phyloP scores from a whole-genome alignment of 2,113 vertebrate genomes.

The Nothobranchius kuhntae region DNA sequence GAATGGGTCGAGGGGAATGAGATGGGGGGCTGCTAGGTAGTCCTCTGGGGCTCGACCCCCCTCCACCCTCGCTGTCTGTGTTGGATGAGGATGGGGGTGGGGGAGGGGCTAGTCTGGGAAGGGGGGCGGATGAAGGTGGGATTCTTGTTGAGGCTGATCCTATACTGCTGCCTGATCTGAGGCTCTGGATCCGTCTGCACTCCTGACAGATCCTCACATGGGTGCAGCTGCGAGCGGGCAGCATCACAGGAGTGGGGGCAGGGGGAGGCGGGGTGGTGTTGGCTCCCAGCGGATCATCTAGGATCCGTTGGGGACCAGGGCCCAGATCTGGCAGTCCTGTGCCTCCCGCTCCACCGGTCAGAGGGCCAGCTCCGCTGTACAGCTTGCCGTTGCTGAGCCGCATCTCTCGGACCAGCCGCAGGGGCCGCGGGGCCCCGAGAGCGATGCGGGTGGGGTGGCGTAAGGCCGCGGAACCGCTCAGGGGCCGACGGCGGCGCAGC shows the following conservation, averaged over 20 bases:
- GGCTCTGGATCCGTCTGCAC: slow-evolving; percentile 89
- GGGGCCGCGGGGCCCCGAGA: slow-evolving; percentile 76
- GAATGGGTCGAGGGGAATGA: slow-evolving; percentile 73
- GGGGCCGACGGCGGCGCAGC: slow-evolving; percentile 85
- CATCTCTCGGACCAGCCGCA: slow-evolving; percentile 88
- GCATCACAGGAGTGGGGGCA: slow-evolving; percentile 67
- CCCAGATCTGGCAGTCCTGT: slow-evolving; percentile 70
- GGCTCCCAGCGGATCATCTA: slow-evolving; percentile 83
- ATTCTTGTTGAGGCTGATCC: slow-evolving; percentile 73
- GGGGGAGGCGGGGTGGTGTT: slow-evolving; percentile 72
- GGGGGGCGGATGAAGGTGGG: slow-evolving; percentile 79
- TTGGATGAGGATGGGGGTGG: slow-evolving; percentile 76
- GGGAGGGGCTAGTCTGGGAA: slow-evolving; percentile 68
- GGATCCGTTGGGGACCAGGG: slow-evolving; percentile 86
- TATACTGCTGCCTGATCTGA: slow-evolving; percentile 79
- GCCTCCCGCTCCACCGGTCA: slow-evolving; percentile 73
- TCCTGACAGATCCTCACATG: slow-evolving; percentile 86
- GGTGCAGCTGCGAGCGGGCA: slow-evolving; percentile 71
- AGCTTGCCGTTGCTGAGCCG: slow-evolving; percentile 92
- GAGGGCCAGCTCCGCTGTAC: slow-evolving; percentile 81
- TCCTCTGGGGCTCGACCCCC: slow-evolving; percentile 83
- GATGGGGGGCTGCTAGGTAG: slow-evolving; percentile 83
- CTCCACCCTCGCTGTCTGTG: slow-evolving; percentile 81
- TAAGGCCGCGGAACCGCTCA: slow-evolving; percentile 72
- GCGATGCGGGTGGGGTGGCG: slow-evolving; percentile 75